Evolutionary conservation across 2,797 vertebrate species (phyloP), one percentile per base, ranked within the genome.

Genomic region (Poliocrania exsul): DNA sequence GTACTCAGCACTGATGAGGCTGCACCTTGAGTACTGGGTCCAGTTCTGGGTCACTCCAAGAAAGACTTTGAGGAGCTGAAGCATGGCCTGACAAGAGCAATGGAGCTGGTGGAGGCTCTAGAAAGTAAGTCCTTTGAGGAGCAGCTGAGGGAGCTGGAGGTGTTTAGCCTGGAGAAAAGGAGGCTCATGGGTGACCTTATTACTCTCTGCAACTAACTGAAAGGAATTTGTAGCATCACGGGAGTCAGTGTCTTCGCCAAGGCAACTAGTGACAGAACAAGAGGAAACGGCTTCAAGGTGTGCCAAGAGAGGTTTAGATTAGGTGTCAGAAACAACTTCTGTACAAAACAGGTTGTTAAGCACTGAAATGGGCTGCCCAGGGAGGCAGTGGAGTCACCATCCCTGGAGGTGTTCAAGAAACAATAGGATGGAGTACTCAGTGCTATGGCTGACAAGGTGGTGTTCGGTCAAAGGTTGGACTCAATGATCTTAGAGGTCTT

Each of bases 271-370:
- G 16, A 20, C 16, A 62, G 24, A 26, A 56, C 17, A 28, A 37
- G 9, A 88, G 24, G 13, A 50, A 33, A 62, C 3, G 29, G 69
- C 26, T 18, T 24, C 42, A 56, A 13, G 49, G 13, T 29, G 42
- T 28, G 23, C 19, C 31, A 62, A 13, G 4, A 49, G 40, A 56
- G 19, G 16, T 25, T 49, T 31, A 56, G 16, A 9, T 0, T 56
- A 16, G n/a, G n/a, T 19, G 28, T 50, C 23, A 69, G 23, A 29
- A 81, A 42, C 18, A 56, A n/a, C 13, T 31, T 24, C 18, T 40
- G 20, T 10, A 49, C 0, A 0, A 11, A 44, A 50, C 62, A 8
- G 6, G 23, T 9, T 67, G 25, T 47, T 53, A 62, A 75, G 19
- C 42, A 62, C 0, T 77, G 28, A 13, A 75, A 82, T 25, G 16